These are phyloP conservation scores for Sinelater perroti DNA, from an alignment of 2,888 invertebrate species.

Conservation along the genomic window DNA sequence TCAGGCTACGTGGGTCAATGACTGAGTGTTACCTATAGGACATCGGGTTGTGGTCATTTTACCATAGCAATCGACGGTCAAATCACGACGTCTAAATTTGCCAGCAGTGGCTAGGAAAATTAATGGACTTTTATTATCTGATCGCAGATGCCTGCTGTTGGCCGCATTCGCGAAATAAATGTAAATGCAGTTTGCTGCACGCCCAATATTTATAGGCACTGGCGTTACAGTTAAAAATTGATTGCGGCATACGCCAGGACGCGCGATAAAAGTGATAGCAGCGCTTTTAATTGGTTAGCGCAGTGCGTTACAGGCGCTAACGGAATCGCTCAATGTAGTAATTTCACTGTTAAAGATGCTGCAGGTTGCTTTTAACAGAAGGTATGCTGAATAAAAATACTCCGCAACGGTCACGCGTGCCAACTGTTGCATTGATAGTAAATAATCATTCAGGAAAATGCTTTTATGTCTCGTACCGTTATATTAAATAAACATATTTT, in stretches of 20 bases:
- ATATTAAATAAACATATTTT: too few relatives aligned
- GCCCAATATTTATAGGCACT: too few relatives aligned
- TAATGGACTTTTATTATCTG: background rate
- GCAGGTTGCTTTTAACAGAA: constrained; percentile 9
- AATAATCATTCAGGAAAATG: constrained; percentile 19
- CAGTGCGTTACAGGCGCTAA: constrained; percentile 1
- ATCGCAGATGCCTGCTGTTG: background rate
- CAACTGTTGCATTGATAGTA: constrained; percentile 21
- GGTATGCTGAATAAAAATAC: constrained; percentile 10
- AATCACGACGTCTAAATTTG: constrained; percentile 19
- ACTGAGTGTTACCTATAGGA: constrained; percentile 34
- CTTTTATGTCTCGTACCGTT: constrained; percentile 17
- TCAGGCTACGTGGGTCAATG: constrained; percentile 32
- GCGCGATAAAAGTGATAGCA: constrained; percentile 5
- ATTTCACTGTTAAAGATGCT: constrained; percentile 15
- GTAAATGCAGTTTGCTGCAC: too few relatives aligned
- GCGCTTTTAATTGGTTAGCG: constrained; percentile 1
- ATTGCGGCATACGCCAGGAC: too few relatives aligned
- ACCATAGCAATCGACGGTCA: constrained; percentile 27
- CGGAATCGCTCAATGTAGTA: constrained; percentile 14
- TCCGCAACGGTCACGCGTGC: constrained; percentile 22
- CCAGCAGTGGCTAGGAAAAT: background rate
- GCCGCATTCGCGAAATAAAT: too few relatives aligned
- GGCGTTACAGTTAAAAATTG: too few relatives aligned
- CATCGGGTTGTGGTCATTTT: constrained; percentile 29